Evolutionary conservation across 2,113 vertebrate species (phyloP), one percentile per base, ranked within the genome.

Genomic region (Pandion haliaetus): DNA sequence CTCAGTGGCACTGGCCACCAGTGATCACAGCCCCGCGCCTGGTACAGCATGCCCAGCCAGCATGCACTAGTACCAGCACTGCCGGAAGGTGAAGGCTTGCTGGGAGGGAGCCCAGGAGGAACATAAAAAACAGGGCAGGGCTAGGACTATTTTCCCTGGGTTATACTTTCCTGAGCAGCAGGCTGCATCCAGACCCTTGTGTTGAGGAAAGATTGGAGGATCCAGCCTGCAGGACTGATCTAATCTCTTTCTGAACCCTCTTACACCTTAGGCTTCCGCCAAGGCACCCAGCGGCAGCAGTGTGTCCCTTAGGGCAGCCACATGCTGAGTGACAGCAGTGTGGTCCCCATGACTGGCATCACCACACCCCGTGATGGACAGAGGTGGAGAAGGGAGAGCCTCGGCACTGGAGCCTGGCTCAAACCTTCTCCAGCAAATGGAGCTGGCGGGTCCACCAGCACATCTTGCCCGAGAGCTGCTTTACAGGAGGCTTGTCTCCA

Each of bases 241-340:
- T 47, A 36, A 88, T 36, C 34, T n/a, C 16, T 36, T 73, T 74
- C 55, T 23, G 38, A 86, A 55, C 19, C 5, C 8, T 38, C 16
- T 36, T 13, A 26, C 4, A 9, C 24, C 31, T 29, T 54, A 1
- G 2, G 40, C 34, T 92, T 40, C 65, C 21, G 49, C 16, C 0
- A 1, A 49, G 47, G 47, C 61, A 36, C 9, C 25, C 2, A 2
- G 17, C 86, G 2, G 17, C 86, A 71, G 84, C 31, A 23, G 17
- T 3, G 2, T 1, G 0, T 67, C 47, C 61, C 40, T 24, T 3
- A 18, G 8, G 66, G 36, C 65, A 55, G 59, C 61, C 61, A 70
- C 44, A 55, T 0, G 1, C 24, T 0, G 1, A 54, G 65, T 36
- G 73, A 78, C 29, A 6, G 18, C 1, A 2, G 26, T 47, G 71